Base-by-base conservation (phyloP, 1,140 invertebrate species). In the Drosophila kohkoa region DNA sequence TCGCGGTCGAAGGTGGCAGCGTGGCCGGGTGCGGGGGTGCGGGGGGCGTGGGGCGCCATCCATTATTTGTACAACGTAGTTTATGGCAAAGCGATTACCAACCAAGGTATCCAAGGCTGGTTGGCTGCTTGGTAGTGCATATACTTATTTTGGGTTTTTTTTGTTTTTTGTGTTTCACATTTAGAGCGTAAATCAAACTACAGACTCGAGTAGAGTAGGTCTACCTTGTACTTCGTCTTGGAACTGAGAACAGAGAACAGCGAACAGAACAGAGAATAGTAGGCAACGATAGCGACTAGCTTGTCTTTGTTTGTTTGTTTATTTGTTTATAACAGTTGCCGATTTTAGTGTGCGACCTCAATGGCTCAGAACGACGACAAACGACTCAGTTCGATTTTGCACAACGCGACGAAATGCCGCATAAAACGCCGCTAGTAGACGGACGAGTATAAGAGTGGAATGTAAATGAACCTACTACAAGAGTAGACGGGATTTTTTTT, bases 271-370 rank as follows among this genome's bases (percentile, higher is more conserved):
- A 20, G 20, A 25, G 20, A 25, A 25, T 25, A 25, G 20, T 38
- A 65, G 55, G 85, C 78, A 78, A 77, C 66, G 63, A 55, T 59
- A 45, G 71, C 62, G 46, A 66, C 59, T 43, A 38, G 11, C 48
- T 30, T 20, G 15, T 38, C 46, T 82, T 8, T 32, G 30, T 32
- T 38, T 38, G 35, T 38, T 38, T 87, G 83, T 88, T 82, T 82
- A 82, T 88, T 80, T 82, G 70, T 77, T 87, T 86, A 79, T 74
- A 82, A 82, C 82, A 86, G 72, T 77, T 51, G 46, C 54, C 38
- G 45, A 16, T 41, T 43, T 70, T 49, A 60, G 49, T n/a, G 30
- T 79, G 72, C 68, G 82, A 48, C 38, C 55, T 38, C 41, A 48
- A 62, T 43, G 48, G 28, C 20, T 13, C 57, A 55, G 35, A 38